These are phyloP conservation scores for Lepisosteus osseus DNA, from an alignment of 2,113 vertebrate genomes.

Conservation along the genomic window DNA sequence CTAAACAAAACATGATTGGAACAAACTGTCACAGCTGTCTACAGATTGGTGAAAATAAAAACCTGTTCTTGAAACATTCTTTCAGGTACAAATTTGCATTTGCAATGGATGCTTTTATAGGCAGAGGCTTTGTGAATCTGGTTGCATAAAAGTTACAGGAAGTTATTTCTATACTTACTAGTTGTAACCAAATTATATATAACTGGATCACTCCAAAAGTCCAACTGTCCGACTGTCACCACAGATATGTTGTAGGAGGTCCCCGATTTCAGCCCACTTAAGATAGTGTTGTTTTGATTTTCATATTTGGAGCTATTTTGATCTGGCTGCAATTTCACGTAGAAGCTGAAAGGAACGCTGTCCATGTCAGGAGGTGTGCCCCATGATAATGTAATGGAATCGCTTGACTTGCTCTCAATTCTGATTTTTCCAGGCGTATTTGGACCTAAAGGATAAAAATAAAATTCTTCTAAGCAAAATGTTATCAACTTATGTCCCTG, in stretches of 20 bases:
- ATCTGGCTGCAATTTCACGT: not conserved
- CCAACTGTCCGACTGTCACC: slow-evolving; percentile 37
- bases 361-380: slow-evolving; percentile 38
- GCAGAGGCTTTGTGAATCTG: no score
- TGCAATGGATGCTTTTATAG: no score
- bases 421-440: slow-evolving; percentile 44
- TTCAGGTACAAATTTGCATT: no score
- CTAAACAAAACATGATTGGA: no score
- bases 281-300: not conserved
- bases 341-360: slow-evolving; percentile 26
- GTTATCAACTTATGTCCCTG: not conserved
- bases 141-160: no score
- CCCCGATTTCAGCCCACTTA: slow-evolving; percentile 43
- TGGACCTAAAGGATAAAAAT: slow-evolving; percentile 42
- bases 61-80: no score
- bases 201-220: slow-evolving; percentile 34
- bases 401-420: slow-evolving; percentile 20
- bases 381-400: slow-evolving; percentile 41
- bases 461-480: not conserved
- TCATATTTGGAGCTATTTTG: rapidly evolving
- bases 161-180: slow-evolving; percentile 44
- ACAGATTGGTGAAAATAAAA: no score
- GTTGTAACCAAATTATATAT: slow-evolving; percentile 25
- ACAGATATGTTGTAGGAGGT: slow-evolving; percentile 50
- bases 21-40: no score